Percentiles rank a stretch among this genome's conserved stretches.
These are phyloP conservation scores for Zaprionus tsacasi DNA, from an alignment of 1,140 invertebrate genomes.

Conservation along the genomic window DNA sequence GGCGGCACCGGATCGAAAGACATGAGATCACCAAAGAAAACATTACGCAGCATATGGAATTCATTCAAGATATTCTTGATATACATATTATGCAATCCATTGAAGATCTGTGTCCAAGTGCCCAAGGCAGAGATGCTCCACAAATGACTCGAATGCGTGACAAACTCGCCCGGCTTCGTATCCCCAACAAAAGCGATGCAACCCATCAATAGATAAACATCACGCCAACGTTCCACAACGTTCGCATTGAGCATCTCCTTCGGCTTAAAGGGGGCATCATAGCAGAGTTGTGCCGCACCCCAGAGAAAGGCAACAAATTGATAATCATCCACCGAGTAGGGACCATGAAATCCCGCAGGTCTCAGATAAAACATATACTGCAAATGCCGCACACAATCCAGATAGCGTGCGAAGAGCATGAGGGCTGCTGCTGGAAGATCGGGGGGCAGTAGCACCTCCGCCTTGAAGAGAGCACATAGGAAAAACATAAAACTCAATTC, in stretches of 20 bases:
- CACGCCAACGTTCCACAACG: slow-evolving; percentile 5
- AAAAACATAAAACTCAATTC: slow-evolving; percentile 65
- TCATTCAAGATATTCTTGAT: slow-evolving; percentile 36
- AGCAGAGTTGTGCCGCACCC: slow-evolving; percentile 58
- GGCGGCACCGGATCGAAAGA: slow-evolving; percentile 25
- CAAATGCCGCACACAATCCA: slow-evolving; percentile 50
- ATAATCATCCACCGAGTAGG: slow-evolving; percentile 59
- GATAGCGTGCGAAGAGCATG: slow-evolving; percentile 57
- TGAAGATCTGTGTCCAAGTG: slow-evolving; percentile 48
- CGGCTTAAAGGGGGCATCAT: slow-evolving; percentile 50
- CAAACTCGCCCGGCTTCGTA: slow-evolving; percentile 45
- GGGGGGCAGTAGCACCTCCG: slow-evolving; percentile 19
- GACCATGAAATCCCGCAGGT: slow-evolving; percentile 33
- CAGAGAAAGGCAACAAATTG: slow-evolving; percentile 64
- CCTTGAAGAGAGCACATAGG: slow-evolving; percentile 43
- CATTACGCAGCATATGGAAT: slow-evolving; percentile 30
- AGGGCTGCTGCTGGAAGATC: slow-evolving; percentile 53
- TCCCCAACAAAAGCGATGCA: slow-evolving; percentile 32
- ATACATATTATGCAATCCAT: slow-evolving; percentile 54
- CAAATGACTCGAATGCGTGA: slow-evolving; percentile 55
- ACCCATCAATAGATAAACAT: slow-evolving; percentile 33
- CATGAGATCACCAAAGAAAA: slow-evolving; percentile 54
- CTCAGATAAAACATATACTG: slow-evolving; percentile 40
- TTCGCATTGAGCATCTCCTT: slow-evolving; percentile 40
- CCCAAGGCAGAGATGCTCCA: slow-evolving; percentile 52